These are phyloP conservation scores for Nemopilema nomurai DNA, from an alignment of 30 jellyfish, hydroid and myxozoan genomes.

Conservation along the genomic window DNA sequence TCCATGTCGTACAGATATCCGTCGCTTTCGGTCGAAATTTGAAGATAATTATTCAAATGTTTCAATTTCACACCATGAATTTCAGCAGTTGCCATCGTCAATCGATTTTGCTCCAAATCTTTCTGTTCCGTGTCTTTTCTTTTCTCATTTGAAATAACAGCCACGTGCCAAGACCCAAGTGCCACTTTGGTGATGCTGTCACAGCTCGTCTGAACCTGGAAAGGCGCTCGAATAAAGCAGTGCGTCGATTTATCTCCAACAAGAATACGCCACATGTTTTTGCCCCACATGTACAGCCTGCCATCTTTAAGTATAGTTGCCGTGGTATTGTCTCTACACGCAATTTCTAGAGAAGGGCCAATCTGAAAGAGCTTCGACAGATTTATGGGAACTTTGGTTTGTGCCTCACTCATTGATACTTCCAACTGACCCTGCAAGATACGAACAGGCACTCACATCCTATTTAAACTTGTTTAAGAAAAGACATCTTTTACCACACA, in stretches of 20 bases:
- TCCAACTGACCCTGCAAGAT: slow-evolving; percentile 54
- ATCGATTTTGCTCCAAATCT: background rate
- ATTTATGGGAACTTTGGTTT: slow-evolving; percentile 11
- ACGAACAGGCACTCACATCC: background rate
- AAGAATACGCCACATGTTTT: slow-evolving; percentile 52
- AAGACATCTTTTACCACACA: background rate
- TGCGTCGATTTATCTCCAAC: slow-evolving; percentile 13
- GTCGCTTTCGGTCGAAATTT: background rate
- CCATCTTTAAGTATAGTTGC: slow-evolving; percentile 50
- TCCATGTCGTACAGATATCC: background rate
- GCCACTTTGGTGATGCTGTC: slow-evolving; percentile 6
- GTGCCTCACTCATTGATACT: background rate
- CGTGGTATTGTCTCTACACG: slow-evolving; percentile 47
- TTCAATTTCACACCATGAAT: too few relatives aligned
- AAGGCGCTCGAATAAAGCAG: slow-evolving; percentile 30
- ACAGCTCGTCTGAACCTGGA: background rate
- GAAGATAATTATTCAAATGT: too few relatives aligned
- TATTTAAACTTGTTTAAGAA: background rate
- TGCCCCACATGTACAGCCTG: slow-evolving; percentile 54
- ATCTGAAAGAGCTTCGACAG: background rate
- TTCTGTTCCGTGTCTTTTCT: background rate
- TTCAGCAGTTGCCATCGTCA: too few relatives aligned
- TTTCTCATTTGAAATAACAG: slow-evolving; percentile 13
- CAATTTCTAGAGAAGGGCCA: slow-evolving; percentile 26
- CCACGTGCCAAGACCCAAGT: slow-evolving; percentile 70